Evolutionary conservation across 53 echinoderm and acorn worm species (phyloP).

Genomic region (Temnopleurus reevesii): DNA sequence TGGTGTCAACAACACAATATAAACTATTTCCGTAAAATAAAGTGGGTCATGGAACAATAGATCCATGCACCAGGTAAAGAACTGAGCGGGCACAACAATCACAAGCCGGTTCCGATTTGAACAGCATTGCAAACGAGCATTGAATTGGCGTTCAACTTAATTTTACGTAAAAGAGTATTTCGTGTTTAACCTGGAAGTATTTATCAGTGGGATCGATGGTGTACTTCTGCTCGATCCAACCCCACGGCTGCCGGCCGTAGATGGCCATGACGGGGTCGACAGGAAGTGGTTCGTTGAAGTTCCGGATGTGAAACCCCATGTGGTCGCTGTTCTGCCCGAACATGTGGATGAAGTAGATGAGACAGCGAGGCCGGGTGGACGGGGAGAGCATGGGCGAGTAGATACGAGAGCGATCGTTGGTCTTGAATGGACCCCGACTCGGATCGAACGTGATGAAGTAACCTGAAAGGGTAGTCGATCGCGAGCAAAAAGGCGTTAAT

Average conservation of each 20-base stretch:
- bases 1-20: too few relatives aligned
- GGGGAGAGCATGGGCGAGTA: constrained; percentile 6
- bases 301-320: constrained; percentile 6
- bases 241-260: neutral
- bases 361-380: neutral
- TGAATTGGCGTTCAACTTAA: too few relatives aligned
- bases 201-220: neutral
- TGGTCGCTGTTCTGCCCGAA: neutral
- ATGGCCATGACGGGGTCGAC: neutral
- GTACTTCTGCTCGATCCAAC: neutral
- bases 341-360: constrained; percentile 5
- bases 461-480: too few relatives aligned
- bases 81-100: too few relatives aligned
- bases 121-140: too few relatives aligned
- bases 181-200: constrained; percentile 26
- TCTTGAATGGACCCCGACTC: neutral
- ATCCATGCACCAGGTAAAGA: too few relatives aligned
- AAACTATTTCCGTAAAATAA: too few relatives aligned
- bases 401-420: neutral
- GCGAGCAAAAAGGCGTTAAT: too few relatives aligned
- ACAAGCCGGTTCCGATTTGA: too few relatives aligned
- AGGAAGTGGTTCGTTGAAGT: neutral
- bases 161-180: too few relatives aligned
- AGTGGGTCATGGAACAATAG: too few relatives aligned
- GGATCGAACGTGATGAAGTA: constrained; percentile 14